These are phyloP conservation scores for Apogon talboti DNA, from an alignment of 2,797 vertebrate genomes.

Conservation along the genomic window DNA sequence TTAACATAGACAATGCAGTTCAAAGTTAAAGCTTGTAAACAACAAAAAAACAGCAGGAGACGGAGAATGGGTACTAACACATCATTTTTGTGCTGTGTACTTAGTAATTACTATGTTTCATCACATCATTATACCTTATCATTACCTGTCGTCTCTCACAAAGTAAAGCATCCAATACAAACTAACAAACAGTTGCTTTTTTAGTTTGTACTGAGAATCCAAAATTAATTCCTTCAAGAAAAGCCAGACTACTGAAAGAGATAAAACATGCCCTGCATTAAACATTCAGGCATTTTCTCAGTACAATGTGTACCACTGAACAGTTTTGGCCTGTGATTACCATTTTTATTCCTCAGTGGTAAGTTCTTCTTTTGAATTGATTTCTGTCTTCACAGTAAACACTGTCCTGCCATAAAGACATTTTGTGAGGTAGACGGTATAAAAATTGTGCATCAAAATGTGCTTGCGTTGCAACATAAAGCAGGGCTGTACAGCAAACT, in stretches of 20 bases:
- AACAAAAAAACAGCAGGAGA: too few relatives aligned
- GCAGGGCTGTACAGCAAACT: conserved; percentile 3
- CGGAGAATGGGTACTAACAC: too few relatives aligned
- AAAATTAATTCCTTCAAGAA: conserved; percentile 12
- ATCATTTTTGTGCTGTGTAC: background rate
- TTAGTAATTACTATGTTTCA: background rate
- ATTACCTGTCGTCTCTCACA: background rate
- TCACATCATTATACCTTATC: background rate
- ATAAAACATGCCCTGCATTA: conserved; percentile 26
- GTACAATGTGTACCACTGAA: conserved; percentile 18
- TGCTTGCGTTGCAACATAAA: conserved; percentile 5
- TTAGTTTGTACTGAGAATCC: background rate
- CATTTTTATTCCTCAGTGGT: conserved; percentile 47
- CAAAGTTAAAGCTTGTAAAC: too few relatives aligned
- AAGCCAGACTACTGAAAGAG: conserved; percentile 5
- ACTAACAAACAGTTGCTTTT: too few relatives aligned
- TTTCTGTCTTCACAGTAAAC: conserved; percentile 40
- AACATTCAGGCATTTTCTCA: conserved; percentile 41
- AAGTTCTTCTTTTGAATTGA: conserved; percentile 43
- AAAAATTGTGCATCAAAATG: conserved; percentile 26
- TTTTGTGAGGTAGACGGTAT: conserved; percentile 14
- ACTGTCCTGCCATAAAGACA: conserved; percentile 8
- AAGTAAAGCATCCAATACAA: background rate
- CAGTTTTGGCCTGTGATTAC: conserved; percentile 52
- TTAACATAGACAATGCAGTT: too few relatives aligned